Evolutionary conservation across 2,113 vertebrate species (phyloP), one percentile per base, ranked within the genome.

Genomic region (Halichoeres trimaculatus): DNA sequence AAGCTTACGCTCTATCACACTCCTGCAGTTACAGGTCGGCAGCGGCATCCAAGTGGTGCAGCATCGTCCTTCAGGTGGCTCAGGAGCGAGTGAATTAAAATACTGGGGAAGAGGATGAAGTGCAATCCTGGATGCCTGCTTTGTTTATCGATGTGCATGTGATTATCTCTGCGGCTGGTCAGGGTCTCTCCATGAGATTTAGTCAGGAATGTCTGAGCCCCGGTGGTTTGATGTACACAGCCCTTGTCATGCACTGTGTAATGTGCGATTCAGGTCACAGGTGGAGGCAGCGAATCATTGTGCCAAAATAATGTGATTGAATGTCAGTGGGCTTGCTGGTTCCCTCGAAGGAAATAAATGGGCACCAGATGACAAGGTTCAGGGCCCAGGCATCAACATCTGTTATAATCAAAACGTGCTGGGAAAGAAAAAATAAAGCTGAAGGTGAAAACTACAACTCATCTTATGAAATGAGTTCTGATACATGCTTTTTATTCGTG

Each of bases 231-330:
- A 88, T 89, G 85, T 84, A 85, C 76, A 75, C 78, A 43, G 57
- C 52, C 13, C 84, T 79, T 79, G 79, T 83, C 78, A 74, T 77
- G 82, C 58, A 65, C 71, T 67, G 73, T 68, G 76, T 83, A 83
- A 70, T 86, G 62, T 85, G 83, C 60, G 76, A 74, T 87, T 81
- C 82, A 88, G 84, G 85, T 90, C 88, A 90, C 86, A 90, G 86
- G 90, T 90, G 90, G 83, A 88, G 40, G 81, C 78, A 70, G 78
- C 16, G 19, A 88, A 86, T 88, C 90, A 88, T 43, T 80, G 80
- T 84, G 85, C 79, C 86, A 92, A 90, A 90, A 91, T 91, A 89
- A 92, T 89, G 88, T 81, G 83, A 86, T 86, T 91, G 88, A 91
- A 89, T 89, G 90, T 89, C 91, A 89, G 84, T 78, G 78, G 68